Evolutionary conservation across 2,113 vertebrate species (phyloP).

Genomic region (Chamaea fasciata): DNA sequence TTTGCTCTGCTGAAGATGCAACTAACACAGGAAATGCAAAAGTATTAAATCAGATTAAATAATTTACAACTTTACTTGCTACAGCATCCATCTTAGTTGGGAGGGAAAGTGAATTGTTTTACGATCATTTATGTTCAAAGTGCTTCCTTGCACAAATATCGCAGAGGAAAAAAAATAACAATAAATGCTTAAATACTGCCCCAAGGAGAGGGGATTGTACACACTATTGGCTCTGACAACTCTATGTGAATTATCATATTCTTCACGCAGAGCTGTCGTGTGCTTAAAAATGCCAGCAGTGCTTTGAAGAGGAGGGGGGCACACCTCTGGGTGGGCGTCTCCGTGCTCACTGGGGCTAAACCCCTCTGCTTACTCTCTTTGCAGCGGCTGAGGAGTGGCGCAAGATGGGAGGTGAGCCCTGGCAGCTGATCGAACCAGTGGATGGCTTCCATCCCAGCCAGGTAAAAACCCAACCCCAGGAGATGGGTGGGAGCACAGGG

Average conservation of each 20-base stretch:
- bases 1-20: neutral
- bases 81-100: neutral
- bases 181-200: conserved; percentile 14
- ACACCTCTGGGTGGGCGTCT: accelerated
- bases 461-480: neutral
- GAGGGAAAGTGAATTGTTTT: neutral
- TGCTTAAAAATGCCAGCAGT: neutral
- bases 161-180: neutral
- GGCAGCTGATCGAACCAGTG: conserved; percentile 72
- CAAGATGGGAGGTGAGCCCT: conserved; percentile 64
- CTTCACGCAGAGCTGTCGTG: neutral
- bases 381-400: conserved; percentile 67
- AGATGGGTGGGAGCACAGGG: neutral
- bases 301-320: neutral
- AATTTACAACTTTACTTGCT: neutral
- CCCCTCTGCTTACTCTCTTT: neutral
- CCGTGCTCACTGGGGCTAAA: accelerated
- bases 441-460: conserved; percentile 80
- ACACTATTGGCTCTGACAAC: neutral
- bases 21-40: neutral
- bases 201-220: neutral
- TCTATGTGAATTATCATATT: neutral
- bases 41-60: conserved; percentile 14
- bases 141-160: neutral
- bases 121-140: conserved; percentile 4